A percentile compares a stretch with the other conserved stretches of the same genome.
Evolutionary conservation across 2,797 vertebrate species (phyloP).

Genomic region (Falco berigora): DNA sequence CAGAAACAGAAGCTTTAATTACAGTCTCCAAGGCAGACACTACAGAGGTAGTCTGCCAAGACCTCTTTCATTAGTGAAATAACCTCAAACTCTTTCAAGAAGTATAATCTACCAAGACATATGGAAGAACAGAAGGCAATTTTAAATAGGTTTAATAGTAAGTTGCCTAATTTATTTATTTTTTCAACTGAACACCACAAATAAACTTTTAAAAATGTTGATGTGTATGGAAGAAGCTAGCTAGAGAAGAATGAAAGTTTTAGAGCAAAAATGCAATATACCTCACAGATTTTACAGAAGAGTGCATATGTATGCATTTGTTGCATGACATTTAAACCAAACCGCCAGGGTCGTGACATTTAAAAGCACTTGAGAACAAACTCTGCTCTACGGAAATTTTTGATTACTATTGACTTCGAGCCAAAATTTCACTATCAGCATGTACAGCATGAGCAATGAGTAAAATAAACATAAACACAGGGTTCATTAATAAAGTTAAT

Average conservation of each 20-base stretch:
- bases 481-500: background rate
- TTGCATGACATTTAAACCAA: background rate
- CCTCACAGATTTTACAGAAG: background rate
- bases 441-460: background rate
- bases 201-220: background rate
- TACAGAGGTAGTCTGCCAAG: background rate
- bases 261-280: background rate
- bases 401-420: background rate
- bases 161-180: background rate
- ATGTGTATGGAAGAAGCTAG: background rate
- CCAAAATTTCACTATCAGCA: background rate
- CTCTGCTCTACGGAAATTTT: background rate
- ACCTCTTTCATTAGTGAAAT: background rate
- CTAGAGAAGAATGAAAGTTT: background rate
- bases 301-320: background rate
- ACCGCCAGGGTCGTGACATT: background rate
- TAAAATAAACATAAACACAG: background rate
- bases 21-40: background rate
- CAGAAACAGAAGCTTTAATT: background rate
- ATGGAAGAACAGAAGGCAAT: background rate
- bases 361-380: background rate
- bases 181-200: background rate
- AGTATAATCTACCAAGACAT: background rate
- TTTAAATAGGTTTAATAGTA: background rate
- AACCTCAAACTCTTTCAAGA: constrained; percentile 1